Evolutionary conservation across 2,113 vertebrate species (phyloP).

Genomic region (Phrynocephalus versicolor): DNA sequence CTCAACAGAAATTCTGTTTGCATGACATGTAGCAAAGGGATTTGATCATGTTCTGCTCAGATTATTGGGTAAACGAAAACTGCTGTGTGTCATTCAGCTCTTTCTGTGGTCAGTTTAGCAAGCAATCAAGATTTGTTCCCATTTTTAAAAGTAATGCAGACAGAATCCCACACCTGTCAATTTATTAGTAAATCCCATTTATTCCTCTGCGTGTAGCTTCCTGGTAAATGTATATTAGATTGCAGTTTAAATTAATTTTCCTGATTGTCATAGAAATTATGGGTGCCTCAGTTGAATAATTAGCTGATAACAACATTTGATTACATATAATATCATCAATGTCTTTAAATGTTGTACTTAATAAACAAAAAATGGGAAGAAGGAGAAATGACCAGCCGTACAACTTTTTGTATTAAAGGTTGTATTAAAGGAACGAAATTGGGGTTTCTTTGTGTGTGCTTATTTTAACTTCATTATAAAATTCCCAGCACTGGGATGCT

Average conservation of each 20-base stretch:
- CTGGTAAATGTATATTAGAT: neutral
- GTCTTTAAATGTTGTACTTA: neutral
- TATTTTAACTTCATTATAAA: neutral
- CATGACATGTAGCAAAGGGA: neutral
- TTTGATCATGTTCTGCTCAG: neutral
- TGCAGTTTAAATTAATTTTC: neutral
- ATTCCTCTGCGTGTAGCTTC: neutral
- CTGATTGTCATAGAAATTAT: neutral
- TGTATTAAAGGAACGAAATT: no score
- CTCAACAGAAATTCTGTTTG: neutral
- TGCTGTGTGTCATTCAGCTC: neutral
- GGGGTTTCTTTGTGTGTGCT: neutral
- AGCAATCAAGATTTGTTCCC: neutral
- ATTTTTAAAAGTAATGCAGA: neutral
- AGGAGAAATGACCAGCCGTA: no score
- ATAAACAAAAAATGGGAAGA: neutral
- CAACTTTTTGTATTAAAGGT: no score
- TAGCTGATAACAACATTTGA: neutral
- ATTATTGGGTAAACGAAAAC: neutral
- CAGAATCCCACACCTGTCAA: neutral
- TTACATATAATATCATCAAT: neutral
- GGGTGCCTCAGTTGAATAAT: no score
- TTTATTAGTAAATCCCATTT: neutral
- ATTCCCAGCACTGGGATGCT: no score
- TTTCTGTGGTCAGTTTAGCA: neutral